Percentiles rank a stretch among this genome's conserved stretches.
Conservation (phyloP, 2,888 invertebrate genomes). For the Ligdia adustata region DNA sequence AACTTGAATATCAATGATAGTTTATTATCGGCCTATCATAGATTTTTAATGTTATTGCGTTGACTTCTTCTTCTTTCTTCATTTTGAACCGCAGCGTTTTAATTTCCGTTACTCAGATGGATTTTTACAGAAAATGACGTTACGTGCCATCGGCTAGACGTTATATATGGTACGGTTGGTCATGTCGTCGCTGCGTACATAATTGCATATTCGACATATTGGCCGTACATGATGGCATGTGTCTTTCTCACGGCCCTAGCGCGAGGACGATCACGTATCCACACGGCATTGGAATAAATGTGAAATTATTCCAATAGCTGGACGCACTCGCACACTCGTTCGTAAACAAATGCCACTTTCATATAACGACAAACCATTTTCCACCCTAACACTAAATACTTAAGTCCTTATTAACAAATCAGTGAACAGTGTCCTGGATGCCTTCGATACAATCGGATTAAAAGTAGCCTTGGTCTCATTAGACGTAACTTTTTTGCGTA, state of each 20-base stretch:
- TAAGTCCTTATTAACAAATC: conserved; percentile 10
- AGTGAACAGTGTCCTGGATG: conserved; percentile 11
- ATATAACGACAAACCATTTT: conserved; percentile 18
- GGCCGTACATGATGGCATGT: conserved; percentile 57
- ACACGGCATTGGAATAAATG: conserved; percentile 57
- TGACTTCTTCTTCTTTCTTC: too few relatives aligned
- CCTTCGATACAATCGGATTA: conserved; percentile 31
- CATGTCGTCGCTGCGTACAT: conserved; percentile 22
- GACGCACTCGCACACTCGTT: conserved; percentile 44
- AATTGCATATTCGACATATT: conserved; percentile 46
- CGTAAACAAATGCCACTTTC: conserved; percentile 28
- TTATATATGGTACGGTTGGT: conserved; percentile 14
- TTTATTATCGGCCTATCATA: too few relatives aligned
- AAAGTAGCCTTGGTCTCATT: conserved; percentile 29
- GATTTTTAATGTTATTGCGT: too few relatives aligned
- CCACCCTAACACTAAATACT: conserved; percentile 31
- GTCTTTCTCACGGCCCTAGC: conserved; percentile 70
- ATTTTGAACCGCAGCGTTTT: too few relatives aligned
- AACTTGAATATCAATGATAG: too few relatives aligned
- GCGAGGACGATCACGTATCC: conserved; percentile 54
- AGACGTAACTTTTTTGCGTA: conserved; percentile 32
- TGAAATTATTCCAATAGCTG: conserved; percentile 62
- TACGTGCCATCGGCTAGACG: conserved; percentile 16
- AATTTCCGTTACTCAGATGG: conserved; percentile 7
- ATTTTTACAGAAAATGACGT: too few relatives aligned